Evolutionary conservation across 2,113 vertebrate genomes (phyloP).

Genomic region (Smithornis capensis): DNA sequence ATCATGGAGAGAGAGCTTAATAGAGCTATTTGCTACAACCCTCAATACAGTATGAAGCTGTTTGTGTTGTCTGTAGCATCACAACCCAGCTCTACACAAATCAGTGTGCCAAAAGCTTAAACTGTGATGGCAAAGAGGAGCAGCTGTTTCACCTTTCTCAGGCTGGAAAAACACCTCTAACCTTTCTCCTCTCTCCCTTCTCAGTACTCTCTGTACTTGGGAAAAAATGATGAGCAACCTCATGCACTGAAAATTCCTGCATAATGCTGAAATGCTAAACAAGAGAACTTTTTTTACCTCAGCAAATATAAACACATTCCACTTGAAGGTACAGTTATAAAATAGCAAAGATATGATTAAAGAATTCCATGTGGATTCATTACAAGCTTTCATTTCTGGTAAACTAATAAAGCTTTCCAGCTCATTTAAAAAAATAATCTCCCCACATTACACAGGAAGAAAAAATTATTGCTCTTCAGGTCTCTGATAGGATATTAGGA

Average conservation of each 20-base stretch:
- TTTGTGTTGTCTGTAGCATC: constrained; percentile 37
- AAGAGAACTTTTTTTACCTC: constrained; percentile 12
- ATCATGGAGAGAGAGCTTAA: constrained; percentile 44
- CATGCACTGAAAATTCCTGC: constrained; percentile 58
- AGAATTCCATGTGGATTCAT: constrained; percentile 71
- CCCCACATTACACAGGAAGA: constrained; percentile 67
- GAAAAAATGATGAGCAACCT: constrained; percentile 50
- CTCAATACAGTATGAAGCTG: constrained; percentile 34
- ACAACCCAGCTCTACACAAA: background rate
- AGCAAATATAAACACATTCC: constrained; percentile 67
- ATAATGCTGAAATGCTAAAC: constrained; percentile 46
- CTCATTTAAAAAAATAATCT: constrained; percentile 63
- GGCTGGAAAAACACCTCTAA: constrained; percentile 35
- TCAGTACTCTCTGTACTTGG: constrained; percentile 51
- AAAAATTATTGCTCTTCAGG: constrained; percentile 68
- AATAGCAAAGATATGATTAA: constrained; percentile 70
- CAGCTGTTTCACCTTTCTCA: constrained; percentile 32
- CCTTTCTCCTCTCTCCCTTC: constrained; percentile 24
- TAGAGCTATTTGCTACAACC: constrained; percentile 27
- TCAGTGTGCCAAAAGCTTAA: background rate
- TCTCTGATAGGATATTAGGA: constrained; percentile 68
- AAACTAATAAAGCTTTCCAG: constrained; percentile 76
- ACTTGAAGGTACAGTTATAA: constrained; percentile 68
- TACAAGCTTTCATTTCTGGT: constrained; percentile 74
- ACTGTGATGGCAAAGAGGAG: background rate